phyloP scores from a whole-genome alignment of 2,113 vertebrate species.

The Numida meleagris region DNA sequence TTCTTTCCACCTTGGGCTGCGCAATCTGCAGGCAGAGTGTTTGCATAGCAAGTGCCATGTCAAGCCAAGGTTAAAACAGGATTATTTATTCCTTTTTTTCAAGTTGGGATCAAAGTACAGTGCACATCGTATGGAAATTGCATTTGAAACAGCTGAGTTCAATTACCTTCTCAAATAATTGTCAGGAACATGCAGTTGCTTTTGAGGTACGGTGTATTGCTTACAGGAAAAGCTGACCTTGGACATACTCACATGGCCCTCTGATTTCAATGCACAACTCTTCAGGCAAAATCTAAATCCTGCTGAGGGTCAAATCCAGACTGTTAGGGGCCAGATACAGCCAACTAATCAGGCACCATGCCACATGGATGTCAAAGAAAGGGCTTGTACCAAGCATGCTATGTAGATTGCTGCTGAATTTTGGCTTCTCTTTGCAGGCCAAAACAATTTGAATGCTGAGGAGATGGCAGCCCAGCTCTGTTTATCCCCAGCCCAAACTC shows the following conservation, averaged over 20 bases:
- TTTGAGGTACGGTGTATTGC: constrained; percentile 24
- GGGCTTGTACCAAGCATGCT: neutral
- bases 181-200: constrained; percentile 2
- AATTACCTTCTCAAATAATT: constrained; percentile 47
- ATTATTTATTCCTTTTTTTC: constrained; percentile 28
- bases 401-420: neutral
- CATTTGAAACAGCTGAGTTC: constrained; percentile 53
- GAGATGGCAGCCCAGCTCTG: neutral
- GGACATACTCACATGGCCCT: neutral
- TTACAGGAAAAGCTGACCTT: constrained; percentile 37
- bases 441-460: neutral
- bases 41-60: neutral
- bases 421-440: neutral
- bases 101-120: constrained; percentile 30
- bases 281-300: constrained; percentile 20
- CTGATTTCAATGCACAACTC: neutral
- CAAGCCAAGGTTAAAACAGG: constrained; percentile 16
- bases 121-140: constrained; percentile 36
- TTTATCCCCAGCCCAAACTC: neutral
- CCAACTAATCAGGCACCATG: neutral
- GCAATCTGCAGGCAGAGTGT: neutral
- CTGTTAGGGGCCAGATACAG: neutral
- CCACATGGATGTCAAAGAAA: neutral
- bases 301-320: constrained; percentile 27
- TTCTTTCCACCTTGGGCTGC: neutral